Base-by-base conservation (phyloP, 2,113 vertebrate genomes). In the Pedetes capensis region DNA sequence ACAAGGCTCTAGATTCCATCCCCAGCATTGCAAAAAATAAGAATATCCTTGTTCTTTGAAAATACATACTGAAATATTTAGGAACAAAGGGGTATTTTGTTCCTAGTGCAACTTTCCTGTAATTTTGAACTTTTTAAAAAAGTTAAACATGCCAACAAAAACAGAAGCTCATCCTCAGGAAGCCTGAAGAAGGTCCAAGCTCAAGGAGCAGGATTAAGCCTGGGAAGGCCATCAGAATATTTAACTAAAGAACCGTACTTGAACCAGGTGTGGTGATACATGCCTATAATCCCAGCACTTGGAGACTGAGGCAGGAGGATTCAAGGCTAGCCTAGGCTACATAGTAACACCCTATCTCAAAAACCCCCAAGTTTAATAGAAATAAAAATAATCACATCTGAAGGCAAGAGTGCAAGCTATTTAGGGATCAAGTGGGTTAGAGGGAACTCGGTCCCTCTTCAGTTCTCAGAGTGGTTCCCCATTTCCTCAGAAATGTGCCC, bases 91-190 rank as follows among this genome's bases (percentile, higher is more conserved):
- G n/a, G 44, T 57, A 57, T 49, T 92, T 87, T 82, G n/a, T 82
- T 53, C 47, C 32, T 76, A 51, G 76, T 80, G n/a, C 37, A 75
- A 75, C 20, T 39, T 80, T 87, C 84, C n/a, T 93, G 8, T 75
- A 55, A 85, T 93, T 89, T 78, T 87, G 44, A 89, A 4, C 61
- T 47, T 88, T 72, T 78, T 71, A 8, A 49, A 44, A 47, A 81
- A 89, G 23, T 74, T 81, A 59, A 76, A 39, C 32, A 90, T 18
- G 82, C 18, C 17, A 69, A 66, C 63, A 87, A 51, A 96, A 96
- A 68, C 57, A 90, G 53, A 80, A 95, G 32, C 32, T 72, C 10
- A 90, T 87, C 11, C 78, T 59, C 55, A 92, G 82, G 37, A 68
- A 78, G 8, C 14, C 17, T 53, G 29, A 94, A 86, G 92, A 87